A percentile compares a stretch with the other conserved stretches of the same genome.
Evolutionary conservation across 1,140 invertebrate genomes (phyloP).

Genomic region (Drosophila busckii): DNA sequence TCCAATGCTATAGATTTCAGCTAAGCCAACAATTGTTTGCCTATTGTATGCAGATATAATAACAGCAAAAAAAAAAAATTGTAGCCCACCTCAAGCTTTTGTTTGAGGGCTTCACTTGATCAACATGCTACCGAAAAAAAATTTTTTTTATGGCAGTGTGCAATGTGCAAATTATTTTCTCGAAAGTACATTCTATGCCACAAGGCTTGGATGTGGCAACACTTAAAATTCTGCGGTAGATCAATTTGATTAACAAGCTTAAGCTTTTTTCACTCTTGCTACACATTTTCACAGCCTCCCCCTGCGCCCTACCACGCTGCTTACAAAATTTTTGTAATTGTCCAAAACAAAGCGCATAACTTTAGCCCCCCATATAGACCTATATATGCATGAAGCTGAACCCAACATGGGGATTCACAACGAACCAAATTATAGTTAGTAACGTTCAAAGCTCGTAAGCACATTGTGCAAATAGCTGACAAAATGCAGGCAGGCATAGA

Average conservation of each 20-base stretch:
- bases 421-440: conserved; percentile 61
- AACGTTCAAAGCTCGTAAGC: conserved; percentile 45
- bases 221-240: conserved; percentile 16
- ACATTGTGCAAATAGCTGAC: conserved; percentile 73
- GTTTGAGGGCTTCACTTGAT: no score
- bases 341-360: conserved; percentile 33
- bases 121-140: conserved; percentile 24
- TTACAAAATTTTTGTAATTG: conserved; percentile 48
- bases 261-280: no score
- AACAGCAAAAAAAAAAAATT: conserved; percentile 33
- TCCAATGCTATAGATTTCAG: conserved; percentile 45
- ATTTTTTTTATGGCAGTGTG: no score
- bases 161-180: no score
- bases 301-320: conserved; percentile 32
- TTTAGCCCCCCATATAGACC: no score
- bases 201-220: conserved; percentile 29
- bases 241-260: conserved; percentile 23
- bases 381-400: no score
- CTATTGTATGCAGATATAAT: conserved; percentile 53
- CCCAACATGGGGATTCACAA: conserved; percentile 51
- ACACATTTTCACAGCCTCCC: conserved; percentile 34
- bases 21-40: conserved; percentile 33
- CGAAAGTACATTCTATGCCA: conserved; percentile 33
- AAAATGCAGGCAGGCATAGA: conserved; percentile 47
- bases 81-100: no score